Evolutionary conservation across 92 coral and sea anemone genomes (phyloP), one percentile per base, ranked within the genome.

Genomic region (Zoanthus solanderi): DNA sequence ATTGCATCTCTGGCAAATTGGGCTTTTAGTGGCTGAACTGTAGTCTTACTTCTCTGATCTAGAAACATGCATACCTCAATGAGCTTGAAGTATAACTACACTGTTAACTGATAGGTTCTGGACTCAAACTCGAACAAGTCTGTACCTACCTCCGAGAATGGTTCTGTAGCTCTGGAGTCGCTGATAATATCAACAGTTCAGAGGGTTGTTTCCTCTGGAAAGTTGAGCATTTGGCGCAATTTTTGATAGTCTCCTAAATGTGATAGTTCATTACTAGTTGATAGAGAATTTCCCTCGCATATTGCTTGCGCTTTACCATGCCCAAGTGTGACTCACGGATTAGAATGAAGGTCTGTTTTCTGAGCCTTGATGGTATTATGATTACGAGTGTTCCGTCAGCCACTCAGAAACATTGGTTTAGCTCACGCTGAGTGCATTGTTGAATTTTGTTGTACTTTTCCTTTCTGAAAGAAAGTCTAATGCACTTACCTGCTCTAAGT

Each of bases 191-290:
- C 15, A 90, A 80, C 44, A 76, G 87, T 48, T 90, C 83, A 29
- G 90, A 23, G 60, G 86, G 58, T 7, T 47, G 72, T 68, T 23
- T 54, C 79, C 68, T 87, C 71, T 87, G 86, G 17, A 85, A 85
- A 7, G 79, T 73, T 8, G 89, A 80, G 63, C 92, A 90, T 79
- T 78, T 89, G 69, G 31, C 28, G 37, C 89, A 86, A 76, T 52
- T 87, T 47, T 87, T 82, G 53, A 90, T 47, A 18, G 77, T 87
- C 80, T 87, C 84, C 67, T 90, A 87, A 7, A 90, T 86, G 57
- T 90, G 84, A 28, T 84, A 74, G 76, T 79, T 89, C 92, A 86
- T 90, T 17, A 63, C 66, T 31, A 78, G 90, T 78, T 84, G 77
- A 28, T 63, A 87, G 32, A 87, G 44, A 37, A 61, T 81, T 78